Base-by-base conservation (phyloP, 1,140 invertebrate genomes). In the Geopemphigus sp. region DNA sequence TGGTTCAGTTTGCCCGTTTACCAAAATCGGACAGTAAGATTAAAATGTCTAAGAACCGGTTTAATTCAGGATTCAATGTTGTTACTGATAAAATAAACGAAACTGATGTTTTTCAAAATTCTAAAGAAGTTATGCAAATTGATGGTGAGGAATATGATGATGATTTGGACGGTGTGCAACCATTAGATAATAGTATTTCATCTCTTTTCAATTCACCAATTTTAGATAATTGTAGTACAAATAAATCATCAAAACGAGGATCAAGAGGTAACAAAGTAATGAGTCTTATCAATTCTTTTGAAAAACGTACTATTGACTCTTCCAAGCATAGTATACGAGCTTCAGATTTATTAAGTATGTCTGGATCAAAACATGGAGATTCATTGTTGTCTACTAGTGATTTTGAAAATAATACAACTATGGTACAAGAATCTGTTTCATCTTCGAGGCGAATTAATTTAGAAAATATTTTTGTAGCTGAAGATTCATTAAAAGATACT, bases 121-220 rank as follows among this genome's bases (percentile, higher is more conserved):
- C 19, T 45, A 56, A 17, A 45, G 59, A 76, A 45, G 59, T n/a
- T 50, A 8, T 17, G 0, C 11, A 45, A 2, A 57, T 57, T 39
- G 8, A 76, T 59, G n/a, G 1, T 39, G 39, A 63, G 17, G 57
- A 26, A 39, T 57, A 26, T 29, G 39, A 57, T 78, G 74, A 78
- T 78, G 74, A 78, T 29, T 78, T 78, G 29, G 74, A 78, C 45
- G 74, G 74, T 63, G 74, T 78, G 1, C 74, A 50, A n/a, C 74
- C 74, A 1, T 29, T 78, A 63, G 74, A 78, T 50, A 63, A 2
- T n/a, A 78, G 74, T 78, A 22, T 78, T 59, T 47, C 74, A 50
- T 61, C 56, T 63, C 17, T 78, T 12, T 29, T 61, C 24, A 78
- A 61, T 78, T 78, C 74, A 26, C 74, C 74, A 17, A 78, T 78